These are phyloP conservation scores for Psittacula cyanocephala DNA, from an alignment of 2,113 vertebrate species.

Conservation along the genomic window DNA sequence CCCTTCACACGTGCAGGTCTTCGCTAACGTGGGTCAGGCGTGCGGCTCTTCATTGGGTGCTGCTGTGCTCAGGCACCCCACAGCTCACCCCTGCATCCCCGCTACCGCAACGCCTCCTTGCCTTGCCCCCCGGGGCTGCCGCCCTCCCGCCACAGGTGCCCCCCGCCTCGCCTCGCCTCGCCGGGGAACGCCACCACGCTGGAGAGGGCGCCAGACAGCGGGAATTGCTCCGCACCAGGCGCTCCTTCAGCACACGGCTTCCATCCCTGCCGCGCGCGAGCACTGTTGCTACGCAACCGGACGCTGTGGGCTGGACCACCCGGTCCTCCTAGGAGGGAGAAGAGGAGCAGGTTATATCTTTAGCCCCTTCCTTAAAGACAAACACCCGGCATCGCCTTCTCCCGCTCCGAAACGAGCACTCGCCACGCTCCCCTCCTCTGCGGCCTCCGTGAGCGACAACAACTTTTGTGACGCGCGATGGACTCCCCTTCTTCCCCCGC, in stretches of 20 bases:
- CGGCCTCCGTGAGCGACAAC: accelerated
- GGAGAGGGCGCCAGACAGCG: background rate
- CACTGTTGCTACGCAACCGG: background rate
- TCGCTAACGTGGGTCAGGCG: background rate
- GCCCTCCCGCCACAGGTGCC: too few relatives aligned
- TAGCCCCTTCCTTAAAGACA: background rate
- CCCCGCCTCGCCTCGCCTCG: background rate
- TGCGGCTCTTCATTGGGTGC: accelerated
- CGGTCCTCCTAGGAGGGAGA: accelerated
- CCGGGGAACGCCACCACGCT: background rate
- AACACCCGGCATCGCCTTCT: too few relatives aligned
- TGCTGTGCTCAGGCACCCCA: accelerated
- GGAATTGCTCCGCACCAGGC: background rate
- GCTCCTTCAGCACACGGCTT: background rate
- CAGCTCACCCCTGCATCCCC: accelerated
- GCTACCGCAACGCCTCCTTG: accelerated
- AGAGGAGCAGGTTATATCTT: accelerated
- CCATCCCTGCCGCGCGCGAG: too few relatives aligned
- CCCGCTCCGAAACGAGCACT: accelerated
- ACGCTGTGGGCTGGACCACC: background rate
- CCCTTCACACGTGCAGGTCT: background rate
- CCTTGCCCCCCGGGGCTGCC: background rate
- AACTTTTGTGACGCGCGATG: accelerated
- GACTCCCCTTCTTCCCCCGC: too few relatives aligned
- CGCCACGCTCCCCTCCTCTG: too few relatives aligned